Conservation (phyloP, 1,140 invertebrate species). For the Diorhabda carinulata region DNA sequence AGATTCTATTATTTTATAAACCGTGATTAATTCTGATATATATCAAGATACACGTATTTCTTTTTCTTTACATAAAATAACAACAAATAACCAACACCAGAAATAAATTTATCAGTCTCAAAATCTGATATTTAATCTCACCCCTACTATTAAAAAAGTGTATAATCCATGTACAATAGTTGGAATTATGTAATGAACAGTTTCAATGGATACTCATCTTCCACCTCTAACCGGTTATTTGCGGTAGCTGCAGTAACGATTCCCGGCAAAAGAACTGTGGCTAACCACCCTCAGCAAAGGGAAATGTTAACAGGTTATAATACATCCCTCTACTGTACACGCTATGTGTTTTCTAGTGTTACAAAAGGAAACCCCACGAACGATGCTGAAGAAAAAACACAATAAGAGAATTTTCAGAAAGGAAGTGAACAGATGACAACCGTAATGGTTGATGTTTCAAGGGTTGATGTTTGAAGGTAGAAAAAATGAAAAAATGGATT, state of each 20-base stretch:
- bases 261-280: background rate
- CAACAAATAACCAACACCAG: too few species aligned
- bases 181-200: too few species aligned
- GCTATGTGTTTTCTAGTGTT: background rate
- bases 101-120: too few species aligned
- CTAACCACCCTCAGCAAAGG: conserved; percentile 9
- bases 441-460: conserved; percentile 9
- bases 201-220: background rate
- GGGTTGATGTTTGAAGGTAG: background rate
- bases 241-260: background rate
- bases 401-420: conserved; percentile 9
- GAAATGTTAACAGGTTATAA: conserved; percentile 16
- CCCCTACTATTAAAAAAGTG: too few species aligned
- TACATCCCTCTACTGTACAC: conserved; percentile 6
- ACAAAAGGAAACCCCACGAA: background rate
- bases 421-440: conserved; percentile 5
- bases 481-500: background rate
- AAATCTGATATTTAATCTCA: too few species aligned
- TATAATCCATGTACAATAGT: too few species aligned
- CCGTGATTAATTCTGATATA: too few species aligned
- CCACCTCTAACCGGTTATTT: conserved; percentile 3
- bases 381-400: background rate
- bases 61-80: too few species aligned
- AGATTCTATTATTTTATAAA: too few species aligned
- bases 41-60: too few species aligned